These are phyloP conservation scores for Timandra comae DNA, from an alignment of 2,888 invertebrate genomes.

Conservation along the genomic window DNA sequence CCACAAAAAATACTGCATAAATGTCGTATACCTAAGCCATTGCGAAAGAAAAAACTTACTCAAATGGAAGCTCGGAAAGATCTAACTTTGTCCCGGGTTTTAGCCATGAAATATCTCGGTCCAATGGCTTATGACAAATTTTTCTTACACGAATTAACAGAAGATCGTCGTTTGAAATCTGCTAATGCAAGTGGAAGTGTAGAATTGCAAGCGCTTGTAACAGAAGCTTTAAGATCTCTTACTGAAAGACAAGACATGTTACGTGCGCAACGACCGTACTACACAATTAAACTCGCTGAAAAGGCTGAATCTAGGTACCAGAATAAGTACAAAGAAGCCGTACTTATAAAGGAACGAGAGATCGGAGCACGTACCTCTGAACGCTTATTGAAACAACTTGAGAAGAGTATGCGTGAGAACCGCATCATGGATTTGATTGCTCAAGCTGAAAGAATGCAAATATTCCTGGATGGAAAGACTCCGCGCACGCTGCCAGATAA, in stretches of 20 bases:
- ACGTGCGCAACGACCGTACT: slow-evolving; percentile 62
- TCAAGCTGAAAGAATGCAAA: slow-evolving; percentile 65
- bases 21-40: slow-evolving; percentile 54
- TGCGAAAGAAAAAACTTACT: slow-evolving; percentile 48
- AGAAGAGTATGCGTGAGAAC: slow-evolving; percentile 47
- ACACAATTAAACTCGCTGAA: slow-evolving; percentile 59
- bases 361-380: slow-evolving; percentile 57
- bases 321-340: slow-evolving; percentile 50
- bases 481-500: slow-evolving; percentile 62
- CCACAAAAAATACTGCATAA: slow-evolving; percentile 40
- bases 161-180: slow-evolving; percentile 52
- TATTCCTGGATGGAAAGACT: slow-evolving; percentile 58
- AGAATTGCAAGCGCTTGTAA: slow-evolving; percentile 38
- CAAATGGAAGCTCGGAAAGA: slow-evolving; percentile 62
- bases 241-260: slow-evolving; percentile 63
- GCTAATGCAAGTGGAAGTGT: slow-evolving; percentile 54
- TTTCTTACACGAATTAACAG: slow-evolving; percentile 50
- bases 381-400: slow-evolving; percentile 48
- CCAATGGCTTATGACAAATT: slow-evolving; percentile 71
- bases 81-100: slow-evolving; percentile 53
- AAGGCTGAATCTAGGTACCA: slow-evolving; percentile 61
- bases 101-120: slow-evolving; percentile 68
- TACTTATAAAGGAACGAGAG: slow-evolving; percentile 53
- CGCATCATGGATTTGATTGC: slow-evolving; percentile 58
- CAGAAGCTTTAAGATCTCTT: slow-evolving; percentile 53